A percentile compares a stretch with the other conserved stretches of the same genome.
phyloP scores from a whole-genome alignment of 2,113 vertebrate species.

The Herpailurus yagouaroundi region DNA sequence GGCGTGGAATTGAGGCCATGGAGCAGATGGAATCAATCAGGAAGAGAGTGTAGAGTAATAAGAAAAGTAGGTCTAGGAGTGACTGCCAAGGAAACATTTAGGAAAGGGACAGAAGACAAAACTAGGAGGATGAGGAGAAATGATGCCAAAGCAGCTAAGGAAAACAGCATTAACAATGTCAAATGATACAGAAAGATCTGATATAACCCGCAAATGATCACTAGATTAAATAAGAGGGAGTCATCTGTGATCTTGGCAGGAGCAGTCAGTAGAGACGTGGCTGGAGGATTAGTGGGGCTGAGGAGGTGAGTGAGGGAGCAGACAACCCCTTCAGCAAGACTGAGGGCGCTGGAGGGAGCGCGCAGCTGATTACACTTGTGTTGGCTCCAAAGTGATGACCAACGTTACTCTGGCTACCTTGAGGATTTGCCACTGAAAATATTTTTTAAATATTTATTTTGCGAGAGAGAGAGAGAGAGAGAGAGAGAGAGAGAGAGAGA shows the following conservation, averaged over 20 bases:
- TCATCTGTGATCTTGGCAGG: not conserved
- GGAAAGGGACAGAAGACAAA: not conserved
- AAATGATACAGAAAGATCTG: conserved; percentile 10
- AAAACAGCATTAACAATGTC: not conserved
- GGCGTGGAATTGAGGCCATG: not conserved
- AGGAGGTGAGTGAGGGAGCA: not conserved
- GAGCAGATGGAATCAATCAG: not conserved
- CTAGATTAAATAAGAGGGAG: not conserved
- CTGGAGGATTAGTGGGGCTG: not conserved
- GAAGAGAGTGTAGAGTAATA: not conserved
- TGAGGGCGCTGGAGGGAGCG: not conserved
- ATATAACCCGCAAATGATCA: not conserved
- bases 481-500: too few relatives aligned
- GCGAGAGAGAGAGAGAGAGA: too few relatives aligned
- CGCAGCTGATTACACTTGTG: not conserved
- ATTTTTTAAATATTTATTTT: too few relatives aligned
- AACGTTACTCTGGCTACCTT: not conserved
- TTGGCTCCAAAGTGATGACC: not conserved
- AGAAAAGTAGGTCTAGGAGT: not conserved
- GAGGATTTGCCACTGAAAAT: not conserved
- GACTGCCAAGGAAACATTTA: conserved; percentile 20
- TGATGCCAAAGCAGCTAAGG: not conserved
- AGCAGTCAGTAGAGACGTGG: not conserved
- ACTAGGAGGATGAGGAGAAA: not conserved
- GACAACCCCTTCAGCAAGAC: not conserved